Evolutionary conservation across 2,113 vertebrate genomes (phyloP), one percentile per base, ranked within the genome.

Genomic region (Oncorhynchus kisutch): DNA sequence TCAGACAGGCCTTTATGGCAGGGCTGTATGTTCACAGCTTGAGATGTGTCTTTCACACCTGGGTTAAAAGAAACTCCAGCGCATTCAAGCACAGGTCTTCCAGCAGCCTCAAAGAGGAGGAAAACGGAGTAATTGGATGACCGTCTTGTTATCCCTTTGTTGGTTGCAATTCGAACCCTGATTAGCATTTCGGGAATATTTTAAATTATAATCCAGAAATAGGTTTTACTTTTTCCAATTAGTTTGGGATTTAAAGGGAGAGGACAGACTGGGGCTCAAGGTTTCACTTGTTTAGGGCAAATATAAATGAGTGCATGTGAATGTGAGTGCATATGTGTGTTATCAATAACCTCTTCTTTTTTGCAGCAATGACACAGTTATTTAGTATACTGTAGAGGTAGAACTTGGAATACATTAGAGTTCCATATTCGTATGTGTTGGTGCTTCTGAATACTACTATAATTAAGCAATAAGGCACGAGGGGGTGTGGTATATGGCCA

Each of bases 171-270:
- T 91, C 88, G 5, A 54, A 54, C 1, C 90, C 90, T 92, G 87
- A 92, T 93, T 93, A 91, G 87, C 90, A 92, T 92, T 92, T 92
- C 90, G 85, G 85, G 89, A 91, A 93, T 91, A 91, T 92, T 91
- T 92, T 91, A 93, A 90, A 92, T 87, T 89, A 91, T 91, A 91
- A 92, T 92, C 91, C 88, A 90, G 90, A 92, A 92, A 92, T 89
- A 88, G 84, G 64, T 70, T 69, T 67, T 54, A 64, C 27, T 60
- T 72, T 82, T 69, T 72, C 66, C 73, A 82, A 79, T 82, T 82
- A 79, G 77, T 67, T 71, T 66, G 66, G 22, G 73, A 27, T 67
- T 60, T 74, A 67, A 49, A 78, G 66, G 54, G 51, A 34, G 27
- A 57, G 67, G 34, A 70, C 66, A 72, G 25, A 24, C 20, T 25